Percentiles rank a stretch among this genome's conserved stretches.
These are phyloP conservation scores for Gordius sp. DNA, from an alignment of 2,888 invertebrate genomes.

Conservation along the genomic window DNA sequence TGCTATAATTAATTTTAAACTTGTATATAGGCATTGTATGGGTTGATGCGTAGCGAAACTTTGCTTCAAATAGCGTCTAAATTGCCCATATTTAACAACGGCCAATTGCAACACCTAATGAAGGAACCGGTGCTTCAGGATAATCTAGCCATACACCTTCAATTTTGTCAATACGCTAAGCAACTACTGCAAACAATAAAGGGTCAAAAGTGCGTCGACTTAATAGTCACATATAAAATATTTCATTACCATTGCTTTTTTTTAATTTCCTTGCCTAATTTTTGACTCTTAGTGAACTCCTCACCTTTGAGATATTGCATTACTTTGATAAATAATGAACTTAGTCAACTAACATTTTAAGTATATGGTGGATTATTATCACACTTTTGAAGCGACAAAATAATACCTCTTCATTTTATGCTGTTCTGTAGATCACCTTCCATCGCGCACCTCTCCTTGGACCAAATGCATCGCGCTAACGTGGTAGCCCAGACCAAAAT, in stretches of 20 bases:
- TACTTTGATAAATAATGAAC: too few species aligned
- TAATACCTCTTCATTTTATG: too few species aligned
- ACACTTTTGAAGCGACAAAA: too few species aligned
- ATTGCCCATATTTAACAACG: constrained; percentile 66
- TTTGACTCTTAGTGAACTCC: too few species aligned
- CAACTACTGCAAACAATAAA: constrained; percentile 59
- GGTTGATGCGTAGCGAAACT: constrained; percentile 67
- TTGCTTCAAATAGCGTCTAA: constrained; percentile 75
- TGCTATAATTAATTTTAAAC: constrained; percentile 15
- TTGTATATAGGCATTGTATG: constrained; percentile 47
- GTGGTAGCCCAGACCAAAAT: constrained; percentile 86
- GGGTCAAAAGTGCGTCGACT: constrained; percentile 13
- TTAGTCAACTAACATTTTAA: too few species aligned
- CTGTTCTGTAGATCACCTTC: constrained; percentile 9
- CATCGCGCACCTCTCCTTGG: background rate
- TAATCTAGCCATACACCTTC: constrained; percentile 70
- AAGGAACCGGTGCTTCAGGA: constrained; percentile 86
- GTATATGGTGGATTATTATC: too few species aligned
- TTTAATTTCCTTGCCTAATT: too few species aligned
- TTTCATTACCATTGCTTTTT: too few species aligned
- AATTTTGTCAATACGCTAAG: constrained; percentile 73
- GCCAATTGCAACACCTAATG: constrained; percentile 75
- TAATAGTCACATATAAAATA: too few species aligned
- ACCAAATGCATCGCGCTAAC: constrained; percentile 38
- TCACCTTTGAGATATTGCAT: too few species aligned